A percentile compares a stretch with the other conserved stretches of the same genome.
Conservation (phyloP, 2,797 vertebrate genomes). For the Sebastes diploproa region DNA sequence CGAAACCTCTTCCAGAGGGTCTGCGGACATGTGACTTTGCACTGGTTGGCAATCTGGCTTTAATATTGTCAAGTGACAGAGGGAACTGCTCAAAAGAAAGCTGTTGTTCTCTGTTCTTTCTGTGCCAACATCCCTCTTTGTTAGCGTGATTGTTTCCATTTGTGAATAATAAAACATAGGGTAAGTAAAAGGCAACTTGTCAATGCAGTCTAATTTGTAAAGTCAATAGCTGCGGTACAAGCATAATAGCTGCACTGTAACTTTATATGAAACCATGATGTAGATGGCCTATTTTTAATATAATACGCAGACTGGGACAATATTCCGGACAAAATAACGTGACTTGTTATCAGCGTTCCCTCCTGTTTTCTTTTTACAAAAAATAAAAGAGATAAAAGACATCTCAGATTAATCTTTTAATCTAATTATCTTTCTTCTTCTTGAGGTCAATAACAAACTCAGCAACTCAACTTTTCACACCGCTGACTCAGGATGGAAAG, state of each 20-base stretch:
- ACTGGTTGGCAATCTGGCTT: conserved; percentile 18
- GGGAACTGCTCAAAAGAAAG: not conserved
- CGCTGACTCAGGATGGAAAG: conserved; percentile 43
- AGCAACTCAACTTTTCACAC: not conserved
- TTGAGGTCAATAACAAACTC: not conserved
- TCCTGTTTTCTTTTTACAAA: conserved; percentile 7
- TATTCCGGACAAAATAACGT: not conserved
- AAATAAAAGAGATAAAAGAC: not conserved
- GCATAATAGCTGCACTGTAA: not conserved
- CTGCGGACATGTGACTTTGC: not conserved
- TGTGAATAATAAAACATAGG: not conserved
- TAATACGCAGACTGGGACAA: not conserved
- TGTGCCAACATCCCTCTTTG: conserved; percentile 4
- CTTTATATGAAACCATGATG: not conserved
- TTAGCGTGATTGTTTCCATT: conserved; percentile 17
- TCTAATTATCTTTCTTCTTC: not conserved
- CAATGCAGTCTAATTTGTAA: not conserved
- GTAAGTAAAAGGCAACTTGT: not conserved
- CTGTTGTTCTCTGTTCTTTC: conserved; percentile 2
- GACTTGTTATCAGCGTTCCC: not conserved
- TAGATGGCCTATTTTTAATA: not conserved
- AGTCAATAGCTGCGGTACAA: not conserved
- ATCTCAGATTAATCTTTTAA: not conserved
- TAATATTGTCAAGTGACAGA: not conserved
- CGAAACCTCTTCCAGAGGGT: conserved; percentile 12